Evolutionary conservation across 2,888 invertebrate species (phyloP).

Genomic region (Eumacrocentrus americanus): DNA sequence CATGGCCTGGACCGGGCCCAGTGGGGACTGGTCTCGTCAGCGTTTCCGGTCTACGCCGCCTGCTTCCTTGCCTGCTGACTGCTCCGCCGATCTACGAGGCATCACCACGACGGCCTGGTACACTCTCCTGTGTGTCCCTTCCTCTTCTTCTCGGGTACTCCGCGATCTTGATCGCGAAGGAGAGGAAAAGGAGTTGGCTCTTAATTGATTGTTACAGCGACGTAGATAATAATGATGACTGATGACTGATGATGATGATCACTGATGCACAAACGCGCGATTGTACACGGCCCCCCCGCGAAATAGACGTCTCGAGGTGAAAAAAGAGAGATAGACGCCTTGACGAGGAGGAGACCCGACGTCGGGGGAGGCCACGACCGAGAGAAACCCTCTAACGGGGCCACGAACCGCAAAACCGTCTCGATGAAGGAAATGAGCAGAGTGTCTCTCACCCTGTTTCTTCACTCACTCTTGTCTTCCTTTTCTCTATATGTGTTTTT

Average conservation of each 20-base stretch:
- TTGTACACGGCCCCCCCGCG: constrained; percentile 3
- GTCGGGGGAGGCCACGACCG: constrained; percentile 40
- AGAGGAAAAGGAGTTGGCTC: too few relatives aligned
- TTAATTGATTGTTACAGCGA: too few relatives aligned
- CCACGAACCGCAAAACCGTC: constrained; percentile 40
- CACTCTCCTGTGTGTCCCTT: not conserved
- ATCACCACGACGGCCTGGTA: constrained; percentile 46
- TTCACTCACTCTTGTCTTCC: not conserved
- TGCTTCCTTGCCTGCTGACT: constrained; percentile 44
- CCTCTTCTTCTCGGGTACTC: not conserved
- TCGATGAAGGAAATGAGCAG: constrained; percentile 24
- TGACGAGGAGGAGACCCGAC: constrained; percentile 36
- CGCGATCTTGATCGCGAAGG: too few relatives aligned
- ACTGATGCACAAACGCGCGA: constrained; percentile 1
- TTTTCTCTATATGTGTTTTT: constrained; percentile 13
- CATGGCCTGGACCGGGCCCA: constrained; percentile 51
- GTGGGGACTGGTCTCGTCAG: constrained; percentile 57
- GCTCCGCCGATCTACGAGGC: constrained; percentile 49
- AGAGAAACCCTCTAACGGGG: constrained; percentile 45
- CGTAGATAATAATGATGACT: too few relatives aligned
- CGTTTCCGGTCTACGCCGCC: constrained; percentile 46
- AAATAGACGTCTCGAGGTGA: not conserved
- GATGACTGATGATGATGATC: too few relatives aligned
- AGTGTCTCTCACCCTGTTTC: not conserved
- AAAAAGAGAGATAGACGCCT: constrained; percentile 6